These are phyloP conservation scores for Zhuqinia jingwanae DNA, from an alignment of 2,888 invertebrate species.

Conservation along the genomic window DNA sequence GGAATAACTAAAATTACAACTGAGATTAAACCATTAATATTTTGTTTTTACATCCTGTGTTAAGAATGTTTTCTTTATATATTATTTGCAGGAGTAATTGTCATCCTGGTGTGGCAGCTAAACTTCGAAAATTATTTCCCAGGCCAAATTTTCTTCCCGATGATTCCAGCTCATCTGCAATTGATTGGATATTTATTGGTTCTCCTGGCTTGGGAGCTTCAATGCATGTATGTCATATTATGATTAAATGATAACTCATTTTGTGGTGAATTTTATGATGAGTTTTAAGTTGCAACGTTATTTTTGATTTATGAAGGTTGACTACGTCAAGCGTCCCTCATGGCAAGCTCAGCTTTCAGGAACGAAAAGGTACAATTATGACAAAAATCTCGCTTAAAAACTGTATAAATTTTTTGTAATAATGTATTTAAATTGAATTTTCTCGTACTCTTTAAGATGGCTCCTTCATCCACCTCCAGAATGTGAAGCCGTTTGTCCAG, in stretches of 20 bases:
- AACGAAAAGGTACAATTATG: slow-evolving; percentile 87
- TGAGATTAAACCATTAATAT: background rate
- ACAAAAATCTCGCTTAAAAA: too few relatives aligned
- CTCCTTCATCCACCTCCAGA: slow-evolving; percentile 91
- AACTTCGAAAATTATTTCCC: slow-evolving; percentile 89
- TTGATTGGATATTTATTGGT: slow-evolving; percentile 96
- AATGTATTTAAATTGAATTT: too few relatives aligned
- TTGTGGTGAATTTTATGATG: too few relatives aligned
- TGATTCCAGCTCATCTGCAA: slow-evolving; percentile 92
- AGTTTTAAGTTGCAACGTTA: background rate
- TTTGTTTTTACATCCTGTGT: too few relatives aligned
- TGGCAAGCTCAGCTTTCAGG: slow-evolving; percentile 96
- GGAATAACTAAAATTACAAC: too few relatives aligned
- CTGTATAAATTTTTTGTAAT: too few relatives aligned
- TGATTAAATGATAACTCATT: too few relatives aligned
- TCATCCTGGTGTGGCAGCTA: slow-evolving; percentile 88
- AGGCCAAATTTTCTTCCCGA: slow-evolving; percentile 92
- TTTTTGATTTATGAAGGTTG: slow-evolving; percentile 84
- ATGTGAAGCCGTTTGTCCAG: slow-evolving; percentile 88
- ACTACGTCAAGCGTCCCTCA: slow-evolving; percentile 94
- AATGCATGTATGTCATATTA: slow-evolving; percentile 90
- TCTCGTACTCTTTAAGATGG: slow-evolving; percentile 84
- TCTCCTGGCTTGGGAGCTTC: slow-evolving; percentile 92
- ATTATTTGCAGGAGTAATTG: slow-evolving; percentile 91
- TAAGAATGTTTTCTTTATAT: too few relatives aligned